Conservation (phyloP, 23 tunicate genomes). For the Pegea sp. region DNA sequence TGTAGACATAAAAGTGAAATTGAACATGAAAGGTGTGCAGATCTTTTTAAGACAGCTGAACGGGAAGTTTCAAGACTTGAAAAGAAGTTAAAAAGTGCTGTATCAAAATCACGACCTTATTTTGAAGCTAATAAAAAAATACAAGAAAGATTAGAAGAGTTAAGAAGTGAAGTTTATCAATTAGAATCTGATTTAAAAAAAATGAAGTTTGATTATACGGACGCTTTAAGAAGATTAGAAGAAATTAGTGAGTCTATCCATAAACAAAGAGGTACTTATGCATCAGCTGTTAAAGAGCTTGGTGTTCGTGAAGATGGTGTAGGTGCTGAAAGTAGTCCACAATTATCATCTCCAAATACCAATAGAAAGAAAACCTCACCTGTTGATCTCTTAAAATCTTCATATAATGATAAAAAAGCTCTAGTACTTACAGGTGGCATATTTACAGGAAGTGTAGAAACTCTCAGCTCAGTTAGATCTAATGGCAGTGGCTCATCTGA, state of each 20-base stretch:
- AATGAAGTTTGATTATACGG: slow-evolving; percentile 14
- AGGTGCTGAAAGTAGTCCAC: slow-evolving; percentile 40
- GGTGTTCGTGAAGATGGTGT: slow-evolving; percentile 42
- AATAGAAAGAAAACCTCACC: no score
- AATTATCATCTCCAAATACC: not conserved
- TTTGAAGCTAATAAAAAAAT: no score
- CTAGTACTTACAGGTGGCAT: no score
- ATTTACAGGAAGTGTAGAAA: not conserved
- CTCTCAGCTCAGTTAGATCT: not conserved
- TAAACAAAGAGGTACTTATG: slow-evolving; percentile 6
- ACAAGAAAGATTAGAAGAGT: no score
- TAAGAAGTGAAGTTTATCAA: not conserved
- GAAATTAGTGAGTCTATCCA: slow-evolving; percentile 36
- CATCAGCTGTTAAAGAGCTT: not conserved
- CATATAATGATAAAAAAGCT: no score
- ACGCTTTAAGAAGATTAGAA: slow-evolving; percentile 30
- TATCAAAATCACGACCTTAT: slow-evolving; percentile 33
- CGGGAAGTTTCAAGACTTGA: slow-evolving; percentile 17
- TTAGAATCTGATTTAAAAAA: slow-evolving; percentile 10
- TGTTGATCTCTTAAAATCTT: no score
- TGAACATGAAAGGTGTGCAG: slow-evolving; percentile 43
- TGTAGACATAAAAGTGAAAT: slow-evolving; percentile 32
- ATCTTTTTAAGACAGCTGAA: slow-evolving; percentile 46
- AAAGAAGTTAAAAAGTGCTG: slow-evolving; percentile 14
- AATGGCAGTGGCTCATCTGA: not conserved